Base-by-base conservation (phyloP, 1,140 invertebrate species). In the Orchesella cincta region DNA sequence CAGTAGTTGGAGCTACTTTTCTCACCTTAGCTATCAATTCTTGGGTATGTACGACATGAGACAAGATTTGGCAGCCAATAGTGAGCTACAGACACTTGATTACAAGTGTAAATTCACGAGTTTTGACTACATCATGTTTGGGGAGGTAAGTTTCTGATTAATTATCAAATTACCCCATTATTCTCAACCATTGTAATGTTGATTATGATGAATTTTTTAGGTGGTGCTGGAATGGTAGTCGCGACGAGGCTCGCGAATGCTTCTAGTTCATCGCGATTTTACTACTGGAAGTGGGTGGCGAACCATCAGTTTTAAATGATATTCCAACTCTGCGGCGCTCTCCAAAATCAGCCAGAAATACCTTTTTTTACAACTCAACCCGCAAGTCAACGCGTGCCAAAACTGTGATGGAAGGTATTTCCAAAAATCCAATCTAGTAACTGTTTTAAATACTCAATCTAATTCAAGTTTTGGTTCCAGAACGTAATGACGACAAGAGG, bases 401-500 rank as follows among this genome's bases (percentile, higher is more conserved):
- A n/a, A n/a, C n/a, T 46, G 33, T n/a, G n/a, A n/a, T n/a, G n/a
- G n/a, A n/a, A n/a, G n/a, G n/a, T n/a, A n/a, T n/a, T n/a, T n/a
- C n/a, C n/a, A n/a, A n/a, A n/a, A n/a, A n/a, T n/a, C n/a, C n/a
- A n/a, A n/a, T n/a, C n/a, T n/a, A n/a, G n/a, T n/a, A n/a, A n/a
- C n/a, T n/a, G n/a, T n/a, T n/a, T n/a, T n/a, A n/a, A n/a, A n/a
- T n/a, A n/a, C n/a, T n/a, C n/a, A n/a, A n/a, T n/a, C n/a, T n/a
- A n/a, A n/a, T n/a, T n/a, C n/a, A n/a, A n/a, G n/a, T n/a, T n/a
- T n/a, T n/a, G n/a, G n/a, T n/a, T n/a, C n/a, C 31, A 51, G 35
- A 73, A 28, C 35, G 1, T 34, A 8, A 34, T 73, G 1, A 76
- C 74, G 26, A 76, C 87, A 18, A 81, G 84, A 62, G 85, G 84